Evolutionary conservation across 2,797 vertebrate species (phyloP).

Genomic region (Denticeps clupeoides): DNA sequence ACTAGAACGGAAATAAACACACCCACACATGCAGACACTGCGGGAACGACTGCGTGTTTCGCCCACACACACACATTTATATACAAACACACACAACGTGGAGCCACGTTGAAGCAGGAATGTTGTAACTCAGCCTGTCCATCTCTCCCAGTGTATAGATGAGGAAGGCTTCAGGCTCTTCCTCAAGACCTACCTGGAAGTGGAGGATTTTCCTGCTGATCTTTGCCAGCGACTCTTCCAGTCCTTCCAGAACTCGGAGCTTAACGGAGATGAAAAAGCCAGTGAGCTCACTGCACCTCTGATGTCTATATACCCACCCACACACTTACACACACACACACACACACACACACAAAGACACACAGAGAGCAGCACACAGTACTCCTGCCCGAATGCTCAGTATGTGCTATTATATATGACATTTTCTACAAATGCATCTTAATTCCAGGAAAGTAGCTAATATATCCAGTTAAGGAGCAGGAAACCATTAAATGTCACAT

Average conservation of each 20-base stretch:
- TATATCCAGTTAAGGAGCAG: too few relatives aligned
- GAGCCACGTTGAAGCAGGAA: too few relatives aligned
- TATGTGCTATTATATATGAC: too few relatives aligned
- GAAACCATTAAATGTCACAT: too few relatives aligned
- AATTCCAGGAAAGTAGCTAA: too few relatives aligned
- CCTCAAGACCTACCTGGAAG: conserved; percentile 74
- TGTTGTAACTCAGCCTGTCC: too few relatives aligned
- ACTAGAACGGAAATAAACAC: too few relatives aligned
- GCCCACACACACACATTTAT: not conserved
- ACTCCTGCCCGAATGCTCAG: too few relatives aligned
- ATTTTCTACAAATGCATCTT: too few relatives aligned
- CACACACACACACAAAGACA: not conserved
- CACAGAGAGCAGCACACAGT: not conserved
- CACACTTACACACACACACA: not conserved
- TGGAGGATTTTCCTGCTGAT: conserved; percentile 60
- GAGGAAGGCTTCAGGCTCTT: conserved; percentile 67
- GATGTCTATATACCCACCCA: not conserved
- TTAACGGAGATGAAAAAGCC: conserved; percentile 17
- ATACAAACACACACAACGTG: too few relatives aligned
- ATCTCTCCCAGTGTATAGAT: conserved; percentile 70
- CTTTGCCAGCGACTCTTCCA: conserved; percentile 68
- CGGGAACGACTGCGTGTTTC: not conserved
- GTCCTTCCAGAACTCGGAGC: conserved; percentile 44
- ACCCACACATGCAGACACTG: too few relatives aligned
- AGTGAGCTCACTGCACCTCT: conserved; percentile 29